phyloP scores from a whole-genome alignment of 2,888 invertebrate species.

The Melanchra persicariae region DNA sequence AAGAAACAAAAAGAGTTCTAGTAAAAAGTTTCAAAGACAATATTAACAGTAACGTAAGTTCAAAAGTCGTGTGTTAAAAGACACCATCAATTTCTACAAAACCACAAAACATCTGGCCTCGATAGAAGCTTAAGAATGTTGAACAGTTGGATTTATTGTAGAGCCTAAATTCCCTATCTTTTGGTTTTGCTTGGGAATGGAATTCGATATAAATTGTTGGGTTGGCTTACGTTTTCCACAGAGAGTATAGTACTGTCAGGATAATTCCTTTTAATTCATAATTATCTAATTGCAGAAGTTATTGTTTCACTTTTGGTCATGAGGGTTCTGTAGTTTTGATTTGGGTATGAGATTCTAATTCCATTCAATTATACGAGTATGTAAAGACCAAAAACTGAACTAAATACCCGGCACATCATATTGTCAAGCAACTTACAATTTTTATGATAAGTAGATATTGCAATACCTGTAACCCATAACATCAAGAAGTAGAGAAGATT shows the following conservation, averaged over 20 bases:
- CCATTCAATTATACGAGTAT: no score
- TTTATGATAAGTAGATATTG: no score
- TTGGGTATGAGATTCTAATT: neutral
- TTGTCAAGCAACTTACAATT: no score
- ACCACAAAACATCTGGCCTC: slow-evolving; percentile 9
- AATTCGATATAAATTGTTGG: slow-evolving; percentile 36
- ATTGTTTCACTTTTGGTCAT: neutral
- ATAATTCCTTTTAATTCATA: neutral
- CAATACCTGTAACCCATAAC: no score
- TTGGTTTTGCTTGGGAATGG: slow-evolving; percentile 19
- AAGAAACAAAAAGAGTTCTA: no score
- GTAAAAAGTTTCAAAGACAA: no score
- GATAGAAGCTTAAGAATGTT: slow-evolving; percentile 24
- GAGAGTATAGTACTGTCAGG: no score
- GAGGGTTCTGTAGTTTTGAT: neutral
- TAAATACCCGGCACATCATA: no score
- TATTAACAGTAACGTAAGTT: no score
- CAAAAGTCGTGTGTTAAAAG: neutral
- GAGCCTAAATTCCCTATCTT: slow-evolving; percentile 18
- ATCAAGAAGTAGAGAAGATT: neutral
- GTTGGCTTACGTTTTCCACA: neutral
- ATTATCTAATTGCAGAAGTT: slow-evolving; percentile 4
- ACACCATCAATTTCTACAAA: neutral
- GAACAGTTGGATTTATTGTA: slow-evolving; percentile 31
- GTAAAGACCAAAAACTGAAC: no score